Base-by-base conservation (phyloP, 2,113 vertebrate species). In the Tetrao urogallus region DNA sequence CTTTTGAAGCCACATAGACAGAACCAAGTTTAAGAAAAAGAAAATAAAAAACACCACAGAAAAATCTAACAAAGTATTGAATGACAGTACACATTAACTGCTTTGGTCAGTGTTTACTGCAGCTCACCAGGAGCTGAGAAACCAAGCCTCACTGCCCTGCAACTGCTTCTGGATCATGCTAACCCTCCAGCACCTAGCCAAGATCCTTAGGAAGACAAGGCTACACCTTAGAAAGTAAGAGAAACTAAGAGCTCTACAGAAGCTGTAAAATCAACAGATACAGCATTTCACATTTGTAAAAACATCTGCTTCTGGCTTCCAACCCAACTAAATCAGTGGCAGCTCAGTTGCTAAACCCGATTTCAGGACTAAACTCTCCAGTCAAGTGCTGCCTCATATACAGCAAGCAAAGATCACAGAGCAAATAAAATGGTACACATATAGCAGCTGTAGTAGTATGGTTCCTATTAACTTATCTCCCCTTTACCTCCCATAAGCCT, bases 331-430 rank as follows among this genome's bases (percentile, higher is more conserved):
- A 86, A 24, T 18, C 67, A 58, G n/a, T 40, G 34, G 25, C 52
- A 88, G 42, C n/a, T 25, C 57, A 82, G 75, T 38, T 89, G 42
- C 61, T 82, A 57, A 85, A 72, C 54, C 34, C 54, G 66, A 82
- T 82, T 85, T 92, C 48, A 85, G 36, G 67, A 56, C 87, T 70
- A 89, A 73, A 76, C 20, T 64, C 64, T 88, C 30, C 56, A 36
- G 83, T 70, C 45, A 88, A 66, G 40, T 69, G 38, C 47, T 85
- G 34, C 60, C 58, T 82, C 6, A 2, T 22, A 48, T 11, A 67
- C 18, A 70, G n/a, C 52, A 73, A 89, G 81, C 10, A 67, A 94
- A 87, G 74, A 92, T 82, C 64, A 86, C 48, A 92, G 64, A 80
- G 20, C 42, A 94, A 84, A 92, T 63, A 80, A 91, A 92, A 60